Evolutionary conservation across 92 coral and sea anemone species (phyloP), one percentile per base, ranked within the genome.

Genomic region (Paramuricea clavata): DNA sequence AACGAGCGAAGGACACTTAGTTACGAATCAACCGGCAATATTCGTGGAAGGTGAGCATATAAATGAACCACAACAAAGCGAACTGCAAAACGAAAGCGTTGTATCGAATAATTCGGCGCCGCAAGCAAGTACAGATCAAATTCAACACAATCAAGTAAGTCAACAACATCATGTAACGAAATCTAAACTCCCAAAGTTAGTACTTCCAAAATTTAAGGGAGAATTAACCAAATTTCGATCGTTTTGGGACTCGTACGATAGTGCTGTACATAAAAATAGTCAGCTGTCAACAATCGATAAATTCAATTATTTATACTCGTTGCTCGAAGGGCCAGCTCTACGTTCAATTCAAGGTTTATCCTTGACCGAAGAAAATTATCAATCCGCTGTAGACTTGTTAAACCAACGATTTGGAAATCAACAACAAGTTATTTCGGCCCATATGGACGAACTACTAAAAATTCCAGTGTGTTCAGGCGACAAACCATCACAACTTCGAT

Each of bases 361-460:
- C 1, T 25, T 60, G 12, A 22, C 68, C 2, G 68, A 60, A 60
- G 69, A 61, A 6, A 61, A 61, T 61, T 61, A 61, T 61, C 23
- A 69, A 12, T 0, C 21, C 23, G 75, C 75, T 9, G 44, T 34
- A 69, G 75, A 69, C 4, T 21, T 31, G 11, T 31, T 69, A n/a
- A 0, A 69, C 1, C 68, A 60, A 22, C 31, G 68, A 7, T 60
- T 60, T 13, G 68, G 68, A 10, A 60, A 60, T 0, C 75, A 69
- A 39, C n/a, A n/a, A n/a, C 74, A 67, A 67, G 28, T 31, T 31
- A 61, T 61, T 31, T 61, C 69, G 15, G 75, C 75, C 44, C 75
- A 69, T 30, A 69, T 69, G 75, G 44, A 69, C 49, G 44, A 69
- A 31, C 25, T 30, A 17, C 27, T 30, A 12, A 69, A 69, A 30